Evolutionary conservation across 2,888 invertebrate species (phyloP).

Genomic region (Rhingia campestris): DNA sequence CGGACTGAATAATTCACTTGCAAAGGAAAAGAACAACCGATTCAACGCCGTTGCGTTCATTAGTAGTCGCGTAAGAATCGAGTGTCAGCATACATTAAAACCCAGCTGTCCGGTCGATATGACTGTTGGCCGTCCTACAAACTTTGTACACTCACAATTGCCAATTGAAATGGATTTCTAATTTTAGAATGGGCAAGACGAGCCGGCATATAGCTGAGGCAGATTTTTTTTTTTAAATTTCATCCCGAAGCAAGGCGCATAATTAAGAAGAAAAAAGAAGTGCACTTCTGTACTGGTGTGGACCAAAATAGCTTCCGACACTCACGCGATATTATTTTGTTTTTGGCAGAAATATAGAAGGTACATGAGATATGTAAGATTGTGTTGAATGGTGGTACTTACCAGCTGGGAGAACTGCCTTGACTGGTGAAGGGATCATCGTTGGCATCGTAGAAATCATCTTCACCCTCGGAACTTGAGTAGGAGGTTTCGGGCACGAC

Average conservation of each 20-base stretch:
- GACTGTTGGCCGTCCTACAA: slow-evolving; percentile 33
- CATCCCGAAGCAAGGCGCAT: slow-evolving; percentile 19
- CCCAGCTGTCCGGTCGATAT: slow-evolving; percentile 40
- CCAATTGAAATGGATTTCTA: slow-evolving; percentile 48
- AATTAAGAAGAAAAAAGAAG: slow-evolving; percentile 51
- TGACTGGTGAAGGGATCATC: slow-evolving; percentile 86
- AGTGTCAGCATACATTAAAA: slow-evolving; percentile 26
- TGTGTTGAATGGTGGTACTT: slow-evolving; percentile 76
- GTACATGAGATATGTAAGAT: not conserved
- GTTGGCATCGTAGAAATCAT: slow-evolving; percentile 96
- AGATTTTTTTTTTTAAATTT: slow-evolving; percentile 4
- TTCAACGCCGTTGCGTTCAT: not conserved
- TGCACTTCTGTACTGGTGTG: slow-evolving; percentile 1
- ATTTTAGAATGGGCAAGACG: slow-evolving; percentile 45
- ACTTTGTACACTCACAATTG: slow-evolving; percentile 15
- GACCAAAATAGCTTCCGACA: slow-evolving; percentile 46
- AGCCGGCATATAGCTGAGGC: slow-evolving; percentile 26
- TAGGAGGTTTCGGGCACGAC: slow-evolving; percentile 95
- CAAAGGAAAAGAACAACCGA: not conserved
- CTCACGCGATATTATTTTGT: slow-evolving; percentile 27
- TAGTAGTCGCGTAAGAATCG: slow-evolving; percentile 1
- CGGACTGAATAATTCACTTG: slow-evolving; percentile 9
- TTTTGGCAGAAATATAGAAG: slow-evolving; percentile 24
- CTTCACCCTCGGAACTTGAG: slow-evolving; percentile 98
- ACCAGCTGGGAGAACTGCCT: slow-evolving; percentile 82